phyloP scores from a whole-genome alignment of 2,113 vertebrate genomes.

The Tachysurus fulvidraco region DNA sequence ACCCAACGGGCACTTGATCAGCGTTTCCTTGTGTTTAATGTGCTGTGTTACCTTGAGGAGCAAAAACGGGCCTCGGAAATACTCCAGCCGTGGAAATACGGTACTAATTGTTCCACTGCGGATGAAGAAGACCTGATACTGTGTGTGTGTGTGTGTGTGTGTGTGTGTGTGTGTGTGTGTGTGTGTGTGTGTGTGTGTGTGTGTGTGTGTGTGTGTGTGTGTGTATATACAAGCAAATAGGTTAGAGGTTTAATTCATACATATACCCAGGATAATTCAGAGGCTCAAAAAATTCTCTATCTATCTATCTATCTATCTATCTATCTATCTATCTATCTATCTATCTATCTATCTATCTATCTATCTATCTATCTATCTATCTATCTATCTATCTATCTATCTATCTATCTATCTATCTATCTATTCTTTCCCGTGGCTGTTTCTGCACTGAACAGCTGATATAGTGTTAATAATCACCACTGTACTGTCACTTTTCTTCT shows the following conservation, averaged over 20 bases:
- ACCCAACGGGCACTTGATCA: constrained; percentile 54
- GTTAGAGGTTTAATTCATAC: not conserved
- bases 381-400: too few species aligned
- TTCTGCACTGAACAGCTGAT: too few species aligned
- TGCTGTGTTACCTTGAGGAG: constrained; percentile 50
- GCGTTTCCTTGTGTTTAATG: constrained; percentile 50
- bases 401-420: too few species aligned
- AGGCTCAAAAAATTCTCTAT: not conserved
- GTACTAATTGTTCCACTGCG: constrained; percentile 47
- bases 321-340: too few species aligned
- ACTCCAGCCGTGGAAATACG: constrained; percentile 38
- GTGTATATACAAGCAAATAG: not conserved
- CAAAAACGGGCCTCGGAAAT: constrained; percentile 42
- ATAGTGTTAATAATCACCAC: too few species aligned
- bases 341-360: too few species aligned
- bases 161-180: constrained; percentile 20
- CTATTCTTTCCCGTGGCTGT: too few species aligned
- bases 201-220: constrained; percentile 19
- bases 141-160: constrained; percentile 21
- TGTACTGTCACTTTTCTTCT: too few species aligned
- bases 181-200: constrained; percentile 21
- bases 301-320: too few species aligned
- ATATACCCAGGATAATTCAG: not conserved
- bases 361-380: too few species aligned
- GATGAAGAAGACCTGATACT: not conserved